Conservation (phyloP, 23 tunicate species). For the Halocynthia roretzi region DNA sequence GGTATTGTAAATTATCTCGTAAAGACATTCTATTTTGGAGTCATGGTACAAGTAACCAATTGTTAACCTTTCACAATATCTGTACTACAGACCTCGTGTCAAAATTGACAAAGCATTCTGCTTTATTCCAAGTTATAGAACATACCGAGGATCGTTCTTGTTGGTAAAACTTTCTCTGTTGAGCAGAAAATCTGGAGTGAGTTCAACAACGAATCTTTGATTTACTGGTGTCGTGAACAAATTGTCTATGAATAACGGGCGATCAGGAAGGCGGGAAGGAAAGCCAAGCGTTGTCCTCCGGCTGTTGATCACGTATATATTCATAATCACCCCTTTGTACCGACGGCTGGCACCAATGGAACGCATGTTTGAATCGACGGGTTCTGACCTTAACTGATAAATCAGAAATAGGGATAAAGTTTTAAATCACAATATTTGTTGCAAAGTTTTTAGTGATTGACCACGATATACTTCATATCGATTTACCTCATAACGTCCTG, state of each 20-base stretch:
- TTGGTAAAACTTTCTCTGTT: slow-evolving; percentile 5
- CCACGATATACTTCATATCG: too few relatives aligned
- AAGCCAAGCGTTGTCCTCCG: neutral
- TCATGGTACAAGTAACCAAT: too few relatives aligned
- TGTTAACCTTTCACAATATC: too few relatives aligned
- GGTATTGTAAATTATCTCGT: too few relatives aligned
- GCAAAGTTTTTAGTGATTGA: neutral
- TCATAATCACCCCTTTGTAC: slow-evolving; percentile 9
- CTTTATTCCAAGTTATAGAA: too few relatives aligned
- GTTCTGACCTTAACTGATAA: slow-evolving; percentile 24
- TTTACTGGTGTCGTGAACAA: neutral
- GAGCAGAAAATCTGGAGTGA: neutral
- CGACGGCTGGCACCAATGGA: slow-evolving; percentile 10
- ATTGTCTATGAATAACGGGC: slow-evolving; percentile 15
- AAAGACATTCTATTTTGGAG: too few relatives aligned
- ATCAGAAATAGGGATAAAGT: neutral
- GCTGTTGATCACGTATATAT: slow-evolving; percentile 1
- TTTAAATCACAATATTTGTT: neutral
- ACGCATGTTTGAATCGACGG: neutral
- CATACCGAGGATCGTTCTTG: neutral
- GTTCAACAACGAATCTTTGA: slow-evolving; percentile 15
- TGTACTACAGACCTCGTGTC: too few relatives aligned
- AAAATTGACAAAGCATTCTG: too few relatives aligned
- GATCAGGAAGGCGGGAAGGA: slow-evolving; percentile 11
- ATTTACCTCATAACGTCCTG: slow-evolving; percentile 3